Evolutionary conservation across 2,888 invertebrate species (phyloP), one percentile per base, ranked within the genome.

Genomic region (Pedicia rivosa): DNA sequence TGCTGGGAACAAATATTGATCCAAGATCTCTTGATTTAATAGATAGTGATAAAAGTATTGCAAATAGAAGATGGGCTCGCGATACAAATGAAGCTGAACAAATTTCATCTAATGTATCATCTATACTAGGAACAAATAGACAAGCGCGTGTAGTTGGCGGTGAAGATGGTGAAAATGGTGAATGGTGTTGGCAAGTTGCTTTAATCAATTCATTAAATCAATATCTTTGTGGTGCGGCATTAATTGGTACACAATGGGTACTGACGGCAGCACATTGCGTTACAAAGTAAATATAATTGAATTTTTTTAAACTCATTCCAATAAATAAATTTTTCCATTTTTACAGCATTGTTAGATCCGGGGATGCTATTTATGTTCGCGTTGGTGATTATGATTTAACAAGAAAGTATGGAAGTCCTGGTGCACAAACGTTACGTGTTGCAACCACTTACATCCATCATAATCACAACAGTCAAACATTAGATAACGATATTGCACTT

Each of bases 151-250:
- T 91, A 41, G 88, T 91, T 44, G 91, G 91, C 9, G 91, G 91
- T 10, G 83, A 80, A 57, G 90, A 91, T 55, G 86, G 90, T 2
- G 79, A 78, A 48, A 79, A 87, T 40, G 88, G 86, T 31, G 90
- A 90, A 66, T 91, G 90, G 88, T 90, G 90, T 61, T 90, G 90
- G 90, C 88, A 88, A 64, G 86, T 84, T 44, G 91, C 91, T 2
- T 68, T 91, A 45, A 90, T 91, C 56, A 91, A 91, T 63, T 84
- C 87, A 2, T 66, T 87, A 40, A 91, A 91, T 64, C 91, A 91
- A 62, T 91, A 91, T 62, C 68, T 91, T 28, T 91, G 91, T 56
- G 91, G 91, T 5, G 91, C 88, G 13, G 90, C 90, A 3, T 70
- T 91, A 10, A 88, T 91, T 49, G 91, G 90, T 41, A 88, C 87